A percentile compares a stretch with the other conserved stretches of the same genome.
Evolutionary conservation across 2,797 vertebrate species (phyloP).

Genomic region (Sebastes hubbsi): DNA sequence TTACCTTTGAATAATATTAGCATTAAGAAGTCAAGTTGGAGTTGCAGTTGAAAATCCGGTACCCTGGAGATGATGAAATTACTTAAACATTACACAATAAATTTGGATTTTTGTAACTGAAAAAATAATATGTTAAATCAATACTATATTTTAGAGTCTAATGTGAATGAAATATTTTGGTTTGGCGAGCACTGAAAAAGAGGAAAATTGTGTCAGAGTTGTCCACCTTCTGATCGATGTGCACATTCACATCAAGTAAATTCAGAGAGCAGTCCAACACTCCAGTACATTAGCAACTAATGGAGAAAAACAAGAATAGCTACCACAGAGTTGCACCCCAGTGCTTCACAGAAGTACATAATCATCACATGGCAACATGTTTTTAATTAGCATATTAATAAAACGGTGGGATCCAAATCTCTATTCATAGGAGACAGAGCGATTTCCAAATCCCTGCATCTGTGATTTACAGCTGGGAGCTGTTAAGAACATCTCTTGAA

Average conservation of each 20-base stretch:
- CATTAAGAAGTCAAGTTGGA: no score
- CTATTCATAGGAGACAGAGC: constrained; percentile 5
- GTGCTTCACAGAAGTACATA: constrained; percentile 7
- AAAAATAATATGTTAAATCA: neutral
- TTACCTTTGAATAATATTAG: no score
- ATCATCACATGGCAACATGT: constrained; percentile 34
- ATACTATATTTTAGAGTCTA: neutral
- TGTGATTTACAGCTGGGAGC: constrained; percentile 43
- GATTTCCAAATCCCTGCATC: constrained; percentile 41
- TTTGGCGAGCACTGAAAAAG: neutral
- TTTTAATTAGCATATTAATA: constrained; percentile 49
- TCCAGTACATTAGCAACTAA: neutral
- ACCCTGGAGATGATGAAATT: neutral
- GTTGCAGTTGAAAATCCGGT: no score
- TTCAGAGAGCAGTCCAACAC: no score
- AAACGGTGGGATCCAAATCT: constrained; percentile 27
- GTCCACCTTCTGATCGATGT: no score
- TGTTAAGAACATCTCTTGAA: constrained; percentile 56
- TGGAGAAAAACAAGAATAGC: neutral
- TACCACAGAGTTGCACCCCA: neutral
- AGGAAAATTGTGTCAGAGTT: neutral
- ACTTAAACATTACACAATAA: neutral
- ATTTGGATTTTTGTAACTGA: neutral
- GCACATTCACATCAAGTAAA: no score
- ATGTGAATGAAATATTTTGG: no score